Percentiles rank a stretch among this genome's conserved stretches.
Evolutionary conservation across 2,797 vertebrate species (phyloP).

Genomic region (Alfaro cultratus): DNA sequence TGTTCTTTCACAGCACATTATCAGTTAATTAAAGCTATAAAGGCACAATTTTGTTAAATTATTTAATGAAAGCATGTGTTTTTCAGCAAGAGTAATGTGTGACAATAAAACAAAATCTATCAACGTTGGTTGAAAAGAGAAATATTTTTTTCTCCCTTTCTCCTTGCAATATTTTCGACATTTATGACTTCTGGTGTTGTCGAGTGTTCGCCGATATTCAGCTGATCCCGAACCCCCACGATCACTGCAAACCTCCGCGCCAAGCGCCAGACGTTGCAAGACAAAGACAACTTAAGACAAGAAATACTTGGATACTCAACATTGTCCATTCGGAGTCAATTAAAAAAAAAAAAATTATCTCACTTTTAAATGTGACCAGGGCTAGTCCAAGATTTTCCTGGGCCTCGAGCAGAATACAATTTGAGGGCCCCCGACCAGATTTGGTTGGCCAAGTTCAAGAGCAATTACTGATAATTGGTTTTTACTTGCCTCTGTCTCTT

Average conservation of each 20-base stretch:
- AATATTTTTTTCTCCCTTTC: not conserved
- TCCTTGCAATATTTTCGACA: not conserved
- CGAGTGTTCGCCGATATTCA: not conserved
- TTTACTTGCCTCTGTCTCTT: too few relatives aligned
- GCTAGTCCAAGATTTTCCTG: not conserved
- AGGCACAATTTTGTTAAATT: slow-evolving; percentile 1
- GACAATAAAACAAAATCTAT: not conserved
- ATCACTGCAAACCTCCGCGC: not conserved
- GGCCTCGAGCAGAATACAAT: not conserved
- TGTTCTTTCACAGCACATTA: slow-evolving; percentile 23
- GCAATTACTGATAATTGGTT: too few relatives aligned
- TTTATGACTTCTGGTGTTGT: not conserved
- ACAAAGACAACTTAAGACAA: not conserved
- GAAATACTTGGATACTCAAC: not conserved
- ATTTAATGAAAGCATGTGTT: not conserved
- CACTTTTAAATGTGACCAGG: not conserved
- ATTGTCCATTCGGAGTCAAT: too few relatives aligned
- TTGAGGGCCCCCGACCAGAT: too few relatives aligned
- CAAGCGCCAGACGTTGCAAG: not conserved
- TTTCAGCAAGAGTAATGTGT: not conserved
- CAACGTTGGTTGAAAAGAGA: not conserved
- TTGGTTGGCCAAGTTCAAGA: too few relatives aligned
- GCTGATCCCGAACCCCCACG: not conserved
- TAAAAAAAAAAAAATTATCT: not conserved
- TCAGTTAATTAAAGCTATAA: slow-evolving; percentile 8